Evolutionary conservation across 2,888 invertebrate species (phyloP), one percentile per base, ranked within the genome.

Genomic region (Aporophyla lueneburgensis): DNA sequence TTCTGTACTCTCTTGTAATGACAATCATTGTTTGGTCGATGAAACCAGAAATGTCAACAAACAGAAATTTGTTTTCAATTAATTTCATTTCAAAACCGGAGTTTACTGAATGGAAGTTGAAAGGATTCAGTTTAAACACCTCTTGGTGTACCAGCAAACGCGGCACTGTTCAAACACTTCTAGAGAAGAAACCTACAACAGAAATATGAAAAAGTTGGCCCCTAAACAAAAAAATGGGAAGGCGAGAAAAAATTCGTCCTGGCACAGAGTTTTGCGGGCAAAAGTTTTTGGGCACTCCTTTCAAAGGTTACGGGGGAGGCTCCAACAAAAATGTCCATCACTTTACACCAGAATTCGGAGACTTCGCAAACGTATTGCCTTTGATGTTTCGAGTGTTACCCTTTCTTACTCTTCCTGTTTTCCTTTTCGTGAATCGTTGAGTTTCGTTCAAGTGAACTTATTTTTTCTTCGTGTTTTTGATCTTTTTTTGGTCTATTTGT

Each of bases 371-470:
- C 91, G 88, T 91, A 89, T 89, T 88, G 84, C 85, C 92, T 94
- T 94, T 94, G 93, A 94, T 92, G 93, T 93, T 86, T 87, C 51
- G 88, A 92, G 91, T 88, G 91, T 89, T 90, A 89, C 93, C 93
- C 94, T 88, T 89, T 90, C 87, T 88, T 75, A 74, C 86, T 83
- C 71, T 80, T 75, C 84, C 77, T 74, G 84, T 88, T 88, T 90
- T 85, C 85, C 83, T 87, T 88, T 87, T 88, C 91, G 90, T 90
- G 91, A 91, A 91, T 69, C 72, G 70, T 80, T 84, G 80, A 80
- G 80, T 83, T 76, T 68, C 74, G 58, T 84, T 84, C 65, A 69
- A 80, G 80, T 72, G 74, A 84, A 83, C 80, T 83, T 80, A 69
- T 73, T 76, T 78, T 74, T 69, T 67, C 63, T 33, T 49, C 51